phyloP scores from a whole-genome alignment of 2,113 vertebrate genomes.

The Centropus bengalensis region DNA sequence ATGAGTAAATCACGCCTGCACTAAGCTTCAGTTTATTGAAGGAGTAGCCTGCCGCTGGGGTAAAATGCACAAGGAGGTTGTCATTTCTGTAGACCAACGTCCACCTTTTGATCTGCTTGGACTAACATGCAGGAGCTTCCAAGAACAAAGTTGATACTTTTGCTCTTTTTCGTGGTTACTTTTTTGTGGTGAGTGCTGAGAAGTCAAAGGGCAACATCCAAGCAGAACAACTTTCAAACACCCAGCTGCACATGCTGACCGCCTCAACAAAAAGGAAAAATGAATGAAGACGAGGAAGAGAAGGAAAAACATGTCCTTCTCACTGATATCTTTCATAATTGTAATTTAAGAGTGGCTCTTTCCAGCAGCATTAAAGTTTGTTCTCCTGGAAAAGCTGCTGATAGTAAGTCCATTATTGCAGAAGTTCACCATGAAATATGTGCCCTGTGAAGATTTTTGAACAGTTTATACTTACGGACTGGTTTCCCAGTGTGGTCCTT shows the following conservation, averaged over 20 bases:
- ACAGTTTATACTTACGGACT: background rate
- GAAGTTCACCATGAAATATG: background rate
- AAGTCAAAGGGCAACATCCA: background rate
- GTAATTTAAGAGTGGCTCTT: background rate
- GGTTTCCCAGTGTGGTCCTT: background rate
- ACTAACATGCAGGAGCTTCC: background rate
- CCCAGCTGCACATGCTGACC: background rate
- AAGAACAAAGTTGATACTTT: background rate
- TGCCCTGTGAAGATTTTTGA: background rate
- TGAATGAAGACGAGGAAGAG: background rate
- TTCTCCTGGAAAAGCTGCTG: background rate
- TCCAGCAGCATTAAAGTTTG: background rate
- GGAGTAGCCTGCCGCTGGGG: background rate
- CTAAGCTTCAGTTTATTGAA: background rate
- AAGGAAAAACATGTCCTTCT: background rate
- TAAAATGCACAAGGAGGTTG: background rate
- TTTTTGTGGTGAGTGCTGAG: background rate
- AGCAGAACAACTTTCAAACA: background rate
- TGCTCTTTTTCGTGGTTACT: background rate
- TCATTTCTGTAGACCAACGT: background rate
- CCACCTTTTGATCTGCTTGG: background rate
- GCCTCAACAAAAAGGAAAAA: background rate
- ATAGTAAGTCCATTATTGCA: background rate
- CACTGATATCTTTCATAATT: background rate
- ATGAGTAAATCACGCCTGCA: background rate